Evolutionary conservation across 2,797 vertebrate species (phyloP).

Genomic region (Mallotus villosus): DNA sequence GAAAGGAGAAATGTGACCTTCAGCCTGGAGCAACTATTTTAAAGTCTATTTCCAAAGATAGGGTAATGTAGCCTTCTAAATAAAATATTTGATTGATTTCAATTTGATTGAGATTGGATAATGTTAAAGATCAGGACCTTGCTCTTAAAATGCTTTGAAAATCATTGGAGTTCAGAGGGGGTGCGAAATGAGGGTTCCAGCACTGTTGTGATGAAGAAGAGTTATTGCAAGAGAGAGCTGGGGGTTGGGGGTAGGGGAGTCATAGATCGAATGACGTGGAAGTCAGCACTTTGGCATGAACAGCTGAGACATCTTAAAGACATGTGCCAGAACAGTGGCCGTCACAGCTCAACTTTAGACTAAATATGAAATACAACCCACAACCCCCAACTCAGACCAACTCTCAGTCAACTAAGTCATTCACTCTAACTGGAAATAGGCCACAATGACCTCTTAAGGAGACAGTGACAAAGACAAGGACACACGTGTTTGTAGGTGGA

Average conservation of each 20-base stretch:
- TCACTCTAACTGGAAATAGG: background rate
- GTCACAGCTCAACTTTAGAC: slow-evolving; percentile 21
- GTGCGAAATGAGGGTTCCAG: background rate
- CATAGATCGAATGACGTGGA: slow-evolving; percentile 79
- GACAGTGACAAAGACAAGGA: background rate
- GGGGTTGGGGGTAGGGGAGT: slow-evolving; percentile 11
- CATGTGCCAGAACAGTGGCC: slow-evolving; percentile 37
- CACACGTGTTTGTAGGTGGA: background rate
- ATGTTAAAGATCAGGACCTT: background rate
- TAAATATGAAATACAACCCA: slow-evolving; percentile 47
- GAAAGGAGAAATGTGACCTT: slow-evolving; percentile 74
- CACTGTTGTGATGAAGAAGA: background rate
- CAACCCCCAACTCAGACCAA: slow-evolving; percentile 11
- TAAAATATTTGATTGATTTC: background rate
- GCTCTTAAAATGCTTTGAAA: background rate
- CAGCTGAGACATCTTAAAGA: slow-evolving; percentile 84
- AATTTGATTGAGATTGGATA: background rate
- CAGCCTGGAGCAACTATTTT: slow-evolving; percentile 65
- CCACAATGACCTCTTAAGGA: background rate
- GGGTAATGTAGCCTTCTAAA: background rate
- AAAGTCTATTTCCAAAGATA: slow-evolving; percentile 47
- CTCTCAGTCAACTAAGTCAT: slow-evolving; percentile 1
- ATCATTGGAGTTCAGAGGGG: background rate
- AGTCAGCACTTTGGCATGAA: slow-evolving; percentile 84
- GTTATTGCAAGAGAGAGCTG: background rate